phyloP scores from a whole-genome alignment of 2,888 invertebrate genomes.

The Autographa pulchrina region DNA sequence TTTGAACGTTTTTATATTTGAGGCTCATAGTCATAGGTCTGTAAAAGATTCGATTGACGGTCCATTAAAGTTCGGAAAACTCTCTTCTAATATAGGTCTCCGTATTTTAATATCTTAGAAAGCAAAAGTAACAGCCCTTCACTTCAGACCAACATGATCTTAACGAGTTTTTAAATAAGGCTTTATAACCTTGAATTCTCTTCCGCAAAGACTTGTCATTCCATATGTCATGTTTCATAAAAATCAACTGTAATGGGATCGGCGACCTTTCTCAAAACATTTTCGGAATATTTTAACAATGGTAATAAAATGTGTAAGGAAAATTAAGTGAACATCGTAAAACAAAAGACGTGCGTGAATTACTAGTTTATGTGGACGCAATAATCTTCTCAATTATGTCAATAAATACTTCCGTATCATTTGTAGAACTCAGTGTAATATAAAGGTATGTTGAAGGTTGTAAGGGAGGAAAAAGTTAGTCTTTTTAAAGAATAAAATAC shows the following conservation, averaged over 20 bases:
- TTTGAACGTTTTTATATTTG: too few species aligned
- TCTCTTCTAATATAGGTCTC: too few species aligned
- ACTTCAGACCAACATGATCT: background rate
- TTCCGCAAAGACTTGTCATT: slow-evolving; percentile 1
- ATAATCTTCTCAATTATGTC: background rate
- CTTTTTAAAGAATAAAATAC: background rate
- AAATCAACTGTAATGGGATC: slow-evolving; percentile 10
- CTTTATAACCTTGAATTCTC: slow-evolving; percentile 7
- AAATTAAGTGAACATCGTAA: background rate
- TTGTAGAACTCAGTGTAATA: background rate
- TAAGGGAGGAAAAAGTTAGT: background rate
- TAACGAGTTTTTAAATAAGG: background rate
- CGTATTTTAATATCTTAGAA: too few species aligned
- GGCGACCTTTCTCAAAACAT: slow-evolving; percentile 14
- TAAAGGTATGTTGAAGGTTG: background rate
- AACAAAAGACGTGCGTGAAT: slow-evolving; percentile 3
- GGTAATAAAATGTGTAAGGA: background rate
- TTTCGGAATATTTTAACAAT: slow-evolving; percentile 9
- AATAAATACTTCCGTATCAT: slow-evolving; percentile 2
- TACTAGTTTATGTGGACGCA: background rate
- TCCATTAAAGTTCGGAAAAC: too few species aligned
- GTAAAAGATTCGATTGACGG: too few species aligned
- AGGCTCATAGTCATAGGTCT: too few species aligned
- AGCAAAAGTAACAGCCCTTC: background rate
- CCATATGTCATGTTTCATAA: slow-evolving; percentile 8